phyloP scores from a whole-genome alignment of 2,113 vertebrate genomes.

The Triplophysa dalaica region DNA sequence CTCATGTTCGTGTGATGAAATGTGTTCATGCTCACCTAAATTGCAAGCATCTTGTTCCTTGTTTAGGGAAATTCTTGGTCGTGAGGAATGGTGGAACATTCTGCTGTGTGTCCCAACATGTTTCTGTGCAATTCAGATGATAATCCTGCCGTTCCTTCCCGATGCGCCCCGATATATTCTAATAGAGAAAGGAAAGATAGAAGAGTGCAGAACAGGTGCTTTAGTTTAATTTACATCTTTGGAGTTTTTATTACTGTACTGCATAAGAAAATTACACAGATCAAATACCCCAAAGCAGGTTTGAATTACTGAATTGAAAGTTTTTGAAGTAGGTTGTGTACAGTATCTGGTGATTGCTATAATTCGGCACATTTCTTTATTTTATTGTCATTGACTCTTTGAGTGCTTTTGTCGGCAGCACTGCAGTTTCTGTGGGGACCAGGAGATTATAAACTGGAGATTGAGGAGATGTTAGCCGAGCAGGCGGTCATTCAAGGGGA shows the following conservation, averaged over 20 bases:
- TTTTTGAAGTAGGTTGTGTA: too few species aligned
- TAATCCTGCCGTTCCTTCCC: slow-evolving; percentile 69
- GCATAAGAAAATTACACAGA: too few species aligned
- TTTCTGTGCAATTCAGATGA: slow-evolving; percentile 64
- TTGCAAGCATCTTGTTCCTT: neutral
- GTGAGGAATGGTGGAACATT: slow-evolving; percentile 69
- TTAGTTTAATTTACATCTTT: neutral
- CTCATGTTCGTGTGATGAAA: too few species aligned
- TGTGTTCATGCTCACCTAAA: neutral
- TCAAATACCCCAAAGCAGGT: too few species aligned
- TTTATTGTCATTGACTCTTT: neutral
- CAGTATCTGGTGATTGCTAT: too few species aligned
- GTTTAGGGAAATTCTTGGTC: slow-evolving; percentile 72
- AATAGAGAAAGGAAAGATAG: slow-evolving; percentile 70
- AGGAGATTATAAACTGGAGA: slow-evolving; percentile 72
- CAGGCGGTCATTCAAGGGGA: slow-evolving; percentile 66
- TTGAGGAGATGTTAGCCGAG: slow-evolving; percentile 81
- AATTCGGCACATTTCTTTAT: too few species aligned
- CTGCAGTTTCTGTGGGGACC: slow-evolving; percentile 74
- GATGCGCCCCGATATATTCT: slow-evolving; percentile 74
- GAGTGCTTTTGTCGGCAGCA: slow-evolving; percentile 53
- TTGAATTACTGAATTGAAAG: too few species aligned
- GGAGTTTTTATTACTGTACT: too few species aligned
- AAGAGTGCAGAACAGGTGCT: slow-evolving; percentile 69
- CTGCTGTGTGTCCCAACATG: slow-evolving; percentile 63